phyloP scores from a whole-genome alignment of 2,888 invertebrate species.

The Neoaliturus tenellus region DNA sequence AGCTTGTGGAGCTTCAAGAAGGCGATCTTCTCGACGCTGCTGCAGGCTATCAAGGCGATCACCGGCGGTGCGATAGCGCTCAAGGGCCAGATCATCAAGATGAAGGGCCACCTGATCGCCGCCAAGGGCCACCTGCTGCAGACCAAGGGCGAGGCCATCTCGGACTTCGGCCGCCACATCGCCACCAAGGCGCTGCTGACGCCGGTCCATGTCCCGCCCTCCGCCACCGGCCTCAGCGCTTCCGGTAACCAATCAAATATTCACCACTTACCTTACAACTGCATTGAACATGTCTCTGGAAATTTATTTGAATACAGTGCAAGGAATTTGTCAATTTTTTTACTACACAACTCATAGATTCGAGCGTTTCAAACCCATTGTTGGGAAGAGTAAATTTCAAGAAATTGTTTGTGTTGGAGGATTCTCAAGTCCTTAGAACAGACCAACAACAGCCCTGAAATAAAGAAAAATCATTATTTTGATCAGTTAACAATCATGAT shows the following conservation, averaged over 20 bases:
- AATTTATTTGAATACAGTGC: too few species aligned
- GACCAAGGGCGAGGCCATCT: constrained; percentile 86
- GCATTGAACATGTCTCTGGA: too few species aligned
- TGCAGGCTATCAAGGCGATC: constrained; percentile 92
- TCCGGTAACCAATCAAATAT: not conserved
- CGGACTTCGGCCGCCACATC: constrained; percentile 86
- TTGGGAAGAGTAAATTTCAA: too few species aligned
- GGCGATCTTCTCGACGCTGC: constrained; percentile 86
- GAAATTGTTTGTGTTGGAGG: too few species aligned
- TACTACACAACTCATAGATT: too few species aligned
- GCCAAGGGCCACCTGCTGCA: constrained; percentile 78
- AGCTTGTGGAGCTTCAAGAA: constrained; percentile 88
- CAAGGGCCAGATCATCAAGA: constrained; percentile 92
- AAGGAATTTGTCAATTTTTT: too few species aligned
- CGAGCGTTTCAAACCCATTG: too few species aligned
- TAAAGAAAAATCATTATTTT: too few species aligned
- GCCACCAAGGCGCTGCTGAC: constrained; percentile 81
- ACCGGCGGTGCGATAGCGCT: constrained; percentile 91
- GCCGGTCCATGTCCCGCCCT: constrained; percentile 56
- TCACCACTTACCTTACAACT: not conserved
- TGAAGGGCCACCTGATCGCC: constrained; percentile 82
- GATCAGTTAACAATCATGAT: too few species aligned
- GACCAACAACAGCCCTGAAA: too few species aligned
- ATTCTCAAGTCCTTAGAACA: too few species aligned
- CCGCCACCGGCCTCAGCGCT: constrained; percentile 16